These are phyloP conservation scores for Phainopepla nitens DNA, from an alignment of 2,113 vertebrate genomes.

Conservation along the genomic window DNA sequence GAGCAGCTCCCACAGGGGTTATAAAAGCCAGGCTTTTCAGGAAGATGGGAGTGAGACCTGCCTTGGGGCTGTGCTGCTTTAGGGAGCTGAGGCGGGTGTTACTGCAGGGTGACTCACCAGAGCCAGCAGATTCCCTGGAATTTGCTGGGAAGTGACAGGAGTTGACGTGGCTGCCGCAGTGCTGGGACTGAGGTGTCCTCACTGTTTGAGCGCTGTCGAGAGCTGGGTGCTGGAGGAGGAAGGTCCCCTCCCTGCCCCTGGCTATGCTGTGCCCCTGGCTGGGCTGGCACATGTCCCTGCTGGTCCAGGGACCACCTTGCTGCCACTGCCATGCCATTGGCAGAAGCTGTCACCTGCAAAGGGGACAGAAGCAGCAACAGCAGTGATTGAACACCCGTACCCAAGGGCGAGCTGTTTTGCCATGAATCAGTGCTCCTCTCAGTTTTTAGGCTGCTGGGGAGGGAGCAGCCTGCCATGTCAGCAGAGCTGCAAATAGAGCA, in stretches of 20 bases:
- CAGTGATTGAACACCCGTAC: no score
- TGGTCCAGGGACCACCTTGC: fast-evolving
- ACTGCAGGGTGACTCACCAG: constrained; percentile 6
- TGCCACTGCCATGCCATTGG: neutral
- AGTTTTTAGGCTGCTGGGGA: neutral
- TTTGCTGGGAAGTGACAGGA: neutral
- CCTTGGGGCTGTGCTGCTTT: neutral
- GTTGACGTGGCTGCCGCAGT: neutral
- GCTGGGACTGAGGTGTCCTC: neutral
- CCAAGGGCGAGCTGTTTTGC: neutral
- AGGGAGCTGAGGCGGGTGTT: neutral
- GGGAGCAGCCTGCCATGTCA: neutral
- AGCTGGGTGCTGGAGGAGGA: neutral
- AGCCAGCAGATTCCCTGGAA: neutral
- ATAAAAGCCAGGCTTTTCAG: neutral
- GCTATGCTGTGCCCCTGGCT: neutral
- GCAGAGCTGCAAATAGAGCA: neutral
- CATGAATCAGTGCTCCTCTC: neutral
- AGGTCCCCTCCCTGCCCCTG: neutral
- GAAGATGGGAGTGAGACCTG: neutral
- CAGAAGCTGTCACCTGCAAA: neutral
- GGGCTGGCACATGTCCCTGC: neutral
- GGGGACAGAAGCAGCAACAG: neutral
- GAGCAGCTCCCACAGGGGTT: neutral
- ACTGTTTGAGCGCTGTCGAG: fast-evolving